These are phyloP conservation scores for Poecilus cupreus DNA, from an alignment of 2,888 invertebrate genomes.

Conservation along the genomic window DNA sequence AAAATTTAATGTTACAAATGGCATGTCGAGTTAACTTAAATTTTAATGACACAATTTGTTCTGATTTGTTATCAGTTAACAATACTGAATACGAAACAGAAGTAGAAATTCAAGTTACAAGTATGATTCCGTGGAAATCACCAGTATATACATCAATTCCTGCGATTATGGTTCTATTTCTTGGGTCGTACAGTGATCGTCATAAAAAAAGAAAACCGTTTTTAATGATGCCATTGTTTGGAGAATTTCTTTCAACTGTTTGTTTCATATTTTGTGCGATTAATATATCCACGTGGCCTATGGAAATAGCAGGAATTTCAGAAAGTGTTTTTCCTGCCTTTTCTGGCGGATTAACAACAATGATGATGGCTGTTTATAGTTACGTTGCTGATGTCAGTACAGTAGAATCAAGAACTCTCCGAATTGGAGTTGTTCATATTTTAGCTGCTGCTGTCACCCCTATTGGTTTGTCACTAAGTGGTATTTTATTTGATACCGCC, in stretches of 20 bases:
- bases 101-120: conserved; percentile 73
- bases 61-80: conserved; percentile 68
- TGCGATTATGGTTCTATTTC: conserved; percentile 68
- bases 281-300: conserved; percentile 75
- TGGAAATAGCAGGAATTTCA: conserved; percentile 74
- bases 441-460: conserved; percentile 73
- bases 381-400: conserved; percentile 73
- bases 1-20: conserved; percentile 76
- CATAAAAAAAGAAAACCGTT: conserved; percentile 71
- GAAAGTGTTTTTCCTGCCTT: conserved; percentile 76
- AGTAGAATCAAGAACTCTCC: conserved; percentile 76
- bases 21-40: conserved; percentile 75
- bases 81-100: conserved; percentile 71
- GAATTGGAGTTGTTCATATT: conserved; percentile 77
- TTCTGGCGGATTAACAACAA: conserved; percentile 75
- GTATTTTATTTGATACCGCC: conserved; percentile 70
- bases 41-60: conserved; percentile 74
- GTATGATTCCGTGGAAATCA: conserved; percentile 70
- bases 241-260: conserved; percentile 72
- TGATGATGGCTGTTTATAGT: conserved; percentile 70
- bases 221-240: conserved; percentile 69
- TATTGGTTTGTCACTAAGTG: conserved; percentile 72
- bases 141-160: conserved; percentile 69
- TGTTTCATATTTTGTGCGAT: conserved; percentile 75
- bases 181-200: conserved; percentile 71